These are phyloP conservation scores for pig (Sus scrofa) DNA, from an alignment of 2,113 vertebrate species.

Conservation along the genomic window DNA sequence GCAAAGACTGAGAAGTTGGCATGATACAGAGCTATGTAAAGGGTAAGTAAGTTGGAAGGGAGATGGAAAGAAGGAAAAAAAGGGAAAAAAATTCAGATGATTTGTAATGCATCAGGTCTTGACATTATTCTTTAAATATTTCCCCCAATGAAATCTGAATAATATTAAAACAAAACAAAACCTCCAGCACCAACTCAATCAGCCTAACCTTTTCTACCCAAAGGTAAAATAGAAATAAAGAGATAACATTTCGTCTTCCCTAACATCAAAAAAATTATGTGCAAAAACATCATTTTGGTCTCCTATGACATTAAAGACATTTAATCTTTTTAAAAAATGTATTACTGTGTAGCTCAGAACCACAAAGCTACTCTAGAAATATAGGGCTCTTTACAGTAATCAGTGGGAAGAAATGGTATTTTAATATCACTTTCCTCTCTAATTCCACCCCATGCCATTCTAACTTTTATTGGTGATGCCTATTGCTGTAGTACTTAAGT, in stretches of 20 bases:
- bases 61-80: background rate
- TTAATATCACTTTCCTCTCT: constrained; percentile 39
- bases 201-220: background rate
- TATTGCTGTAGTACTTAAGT: background rate
- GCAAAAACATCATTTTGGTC: constrained; percentile 53
- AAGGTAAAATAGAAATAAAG: constrained; percentile 33
- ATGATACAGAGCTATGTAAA: background rate
- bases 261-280: constrained; percentile 45
- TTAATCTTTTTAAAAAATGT: background rate
- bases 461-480: constrained; percentile 11
- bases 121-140: constrained; percentile 6
- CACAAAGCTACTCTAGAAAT: background rate
- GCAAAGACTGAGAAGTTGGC: constrained; percentile 8
- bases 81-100: background rate
- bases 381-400: constrained; percentile 1
- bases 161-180: background rate
- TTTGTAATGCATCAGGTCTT: constrained; percentile 4
- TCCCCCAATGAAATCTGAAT: background rate
- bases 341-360: background rate
- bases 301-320: background rate
- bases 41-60: background rate
- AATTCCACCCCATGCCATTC: background rate
- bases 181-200: constrained; percentile 4
- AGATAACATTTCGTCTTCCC: constrained; percentile 25
- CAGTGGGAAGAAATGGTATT: background rate